Percentiles rank a stretch among this genome's conserved stretches.
phyloP scores from a whole-genome alignment of 2,113 vertebrate genomes.

The Chaetorhynchus papuensis region DNA sequence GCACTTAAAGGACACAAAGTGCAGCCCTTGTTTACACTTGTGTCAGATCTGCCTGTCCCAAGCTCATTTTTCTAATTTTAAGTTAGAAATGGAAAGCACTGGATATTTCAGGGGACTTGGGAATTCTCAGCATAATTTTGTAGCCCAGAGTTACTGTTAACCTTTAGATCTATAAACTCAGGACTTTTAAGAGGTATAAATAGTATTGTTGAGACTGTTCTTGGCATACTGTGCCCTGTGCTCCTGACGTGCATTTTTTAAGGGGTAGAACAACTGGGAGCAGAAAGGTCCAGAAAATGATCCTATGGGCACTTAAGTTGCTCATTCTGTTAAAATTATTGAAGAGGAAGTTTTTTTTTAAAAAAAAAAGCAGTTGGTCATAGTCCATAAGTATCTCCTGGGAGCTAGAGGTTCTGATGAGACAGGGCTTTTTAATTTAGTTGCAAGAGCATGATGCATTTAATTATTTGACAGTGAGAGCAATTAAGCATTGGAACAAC shows the following conservation, averaged over 20 bases:
- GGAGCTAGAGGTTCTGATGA: background rate
- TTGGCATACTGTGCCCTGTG: background rate
- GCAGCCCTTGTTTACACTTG: background rate
- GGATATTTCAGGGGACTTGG: background rate
- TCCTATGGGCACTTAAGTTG: background rate
- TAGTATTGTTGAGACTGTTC: slow-evolving; percentile 30
- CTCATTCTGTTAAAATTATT: background rate
- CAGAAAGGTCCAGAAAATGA: background rate
- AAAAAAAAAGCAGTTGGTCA: background rate
- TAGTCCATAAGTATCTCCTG: background rate
- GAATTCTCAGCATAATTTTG: slow-evolving; percentile 1
- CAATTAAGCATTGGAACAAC: slow-evolving; percentile 15
- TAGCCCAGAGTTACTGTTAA: background rate
- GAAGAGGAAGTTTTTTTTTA: background rate
- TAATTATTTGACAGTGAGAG: slow-evolving; percentile 26
- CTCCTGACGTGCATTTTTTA: background rate
- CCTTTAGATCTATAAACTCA: background rate
- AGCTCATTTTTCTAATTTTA: background rate
- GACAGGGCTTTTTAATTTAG: background rate
- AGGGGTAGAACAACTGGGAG: background rate
- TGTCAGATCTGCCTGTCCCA: background rate
- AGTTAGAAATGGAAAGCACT: background rate
- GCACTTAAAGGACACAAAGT: background rate
- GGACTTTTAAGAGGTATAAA: slow-evolving; percentile 28
- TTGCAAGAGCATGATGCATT: background rate